Evolutionary conservation across 2,797 vertebrate species (phyloP), one percentile per base, ranked within the genome.

Genomic region (Sebastes glaucus): DNA sequence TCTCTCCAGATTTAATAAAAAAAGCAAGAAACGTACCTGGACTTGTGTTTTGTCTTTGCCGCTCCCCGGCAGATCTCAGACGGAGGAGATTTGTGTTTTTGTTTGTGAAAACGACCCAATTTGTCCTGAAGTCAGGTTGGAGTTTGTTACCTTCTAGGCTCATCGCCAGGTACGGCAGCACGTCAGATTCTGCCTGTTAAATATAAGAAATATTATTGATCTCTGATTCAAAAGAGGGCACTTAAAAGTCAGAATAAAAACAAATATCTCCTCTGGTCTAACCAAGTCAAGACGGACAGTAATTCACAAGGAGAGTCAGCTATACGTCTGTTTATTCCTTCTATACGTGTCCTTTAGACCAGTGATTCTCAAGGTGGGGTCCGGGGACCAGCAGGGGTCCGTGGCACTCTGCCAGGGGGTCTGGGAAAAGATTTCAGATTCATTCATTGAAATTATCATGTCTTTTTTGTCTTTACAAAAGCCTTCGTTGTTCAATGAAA

Each of bases 141-240:
- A 70, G 25, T 66, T 42, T 71, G 77, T 80, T 67, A 7, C 53
- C 28, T 20, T 69, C 23, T 0, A 22, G 49, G 28, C 71, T 74
- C 32, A 30, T 10, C 6, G n/a, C 16, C 71, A 71, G 77, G 55
- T 75, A 42, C 13, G 27, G n/a, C 33, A 71, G 23, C 61, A 79
- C 10, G 6, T 53, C 69, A 68, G 27, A 18, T 28, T 56, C 33
- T 66, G 68, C 67, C 63, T 56, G 55, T 52, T 65, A 70, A 65
- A 70, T 61, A 46, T 61, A 13, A 42, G 73, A 77, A 49, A 35
- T 71, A 67, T 83, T 63, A 83, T 79, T 76, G 72, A 83, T 79
- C 72, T 62, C 25, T 23, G 42, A 67, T 71, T 78, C 60, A 71
- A 71, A 74, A 71, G 64, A 74, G 5, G 52, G 27, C 57, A 53